Evolutionary conservation across 1,140 invertebrate species (phyloP), one percentile per base, ranked within the genome.

Genomic region (Atopsyche davidsoni): DNA sequence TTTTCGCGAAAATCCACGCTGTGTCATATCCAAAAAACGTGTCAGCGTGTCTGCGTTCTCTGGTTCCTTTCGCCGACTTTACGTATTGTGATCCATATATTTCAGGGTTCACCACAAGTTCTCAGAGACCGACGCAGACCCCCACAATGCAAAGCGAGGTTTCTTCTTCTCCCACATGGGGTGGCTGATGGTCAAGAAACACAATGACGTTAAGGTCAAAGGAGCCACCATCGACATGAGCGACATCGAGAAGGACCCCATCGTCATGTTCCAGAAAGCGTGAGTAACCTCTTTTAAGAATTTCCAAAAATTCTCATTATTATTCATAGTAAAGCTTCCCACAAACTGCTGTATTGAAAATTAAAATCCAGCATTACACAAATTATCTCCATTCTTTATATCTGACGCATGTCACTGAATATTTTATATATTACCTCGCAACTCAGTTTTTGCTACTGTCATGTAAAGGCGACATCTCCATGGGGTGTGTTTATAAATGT

Each of bases 211-310:
- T n/a, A 78, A 69, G 43, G 62, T 62, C 21, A 82, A 81, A 63
- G 86, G 86, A 17, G 76, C 76, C 54, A 66, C 66, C 43, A 67
- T 90, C n/a, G 83, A 89, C 61, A 69, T 88, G 60, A 75, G 67
- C 19, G 88, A 91, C 63, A 67, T 90, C 14, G 65, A 75, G 49
- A 67, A 66, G 22, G 86, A 92, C 71, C 79, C 81, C 22, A 74
- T 89, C 4, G 73, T 87, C n/a, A 69, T 66, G 57, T 82, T 86
- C 59, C 87, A 90, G 61, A 75, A 79, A 60, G 83, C 67, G 76
- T 79, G 60, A 69, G 66, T 62, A 10, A 1, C 2, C 13, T 31
- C 23, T 47, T 11, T n/a, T 9, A 28, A 28, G 25, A 28, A 28
- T 28, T 28, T 7, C 7, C 25, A 7, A 28, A 28, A 28, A 28